These are phyloP conservation scores for Marasmarcha lunaedactyla DNA, from an alignment of 2,888 invertebrate genomes.

Conservation along the genomic window DNA sequence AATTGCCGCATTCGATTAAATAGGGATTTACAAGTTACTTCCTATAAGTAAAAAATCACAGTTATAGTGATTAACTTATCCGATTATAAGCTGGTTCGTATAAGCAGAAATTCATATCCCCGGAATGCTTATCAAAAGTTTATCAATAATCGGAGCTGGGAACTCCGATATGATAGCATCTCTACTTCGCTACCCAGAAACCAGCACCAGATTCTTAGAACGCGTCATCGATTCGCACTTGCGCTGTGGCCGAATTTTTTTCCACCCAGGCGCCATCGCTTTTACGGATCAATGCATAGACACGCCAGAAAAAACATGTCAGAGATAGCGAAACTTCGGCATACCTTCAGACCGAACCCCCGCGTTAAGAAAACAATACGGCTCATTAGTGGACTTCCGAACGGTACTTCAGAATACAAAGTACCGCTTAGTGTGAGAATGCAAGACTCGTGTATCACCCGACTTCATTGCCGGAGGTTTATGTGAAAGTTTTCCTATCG, in stretches of 20 bases:
- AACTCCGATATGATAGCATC: slow-evolving; percentile 21
- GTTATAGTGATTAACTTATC: no score
- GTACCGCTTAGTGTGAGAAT: background rate
- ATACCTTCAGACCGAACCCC: slow-evolving; percentile 37
- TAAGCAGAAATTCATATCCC: no score
- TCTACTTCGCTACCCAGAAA: slow-evolving; percentile 36
- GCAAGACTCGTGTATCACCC: no score
- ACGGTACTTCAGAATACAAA: background rate
- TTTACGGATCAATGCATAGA: slow-evolving; percentile 26
- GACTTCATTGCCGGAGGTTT: no score
- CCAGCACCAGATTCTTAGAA: slow-evolving; percentile 39
- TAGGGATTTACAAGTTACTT: no score
- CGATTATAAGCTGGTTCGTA: no score
- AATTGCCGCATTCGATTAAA: no score
- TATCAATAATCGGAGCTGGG: slow-evolving; percentile 10
- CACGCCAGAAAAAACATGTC: slow-evolving; percentile 35
- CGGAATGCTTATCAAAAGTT: slow-evolving; percentile 12
- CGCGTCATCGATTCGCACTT: slow-evolving; percentile 44
- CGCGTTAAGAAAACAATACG: slow-evolving; percentile 46
- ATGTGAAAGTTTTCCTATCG: background rate
- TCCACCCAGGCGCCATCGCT: slow-evolving; percentile 51
- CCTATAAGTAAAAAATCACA: no score
- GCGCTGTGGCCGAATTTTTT: slow-evolving; percentile 36
- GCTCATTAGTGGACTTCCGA: slow-evolving; percentile 25
- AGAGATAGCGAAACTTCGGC: slow-evolving; percentile 25